These are phyloP conservation scores for Rafetus swinhoei DNA, from an alignment of 2,113 vertebrate genomes.

Conservation along the genomic window DNA sequence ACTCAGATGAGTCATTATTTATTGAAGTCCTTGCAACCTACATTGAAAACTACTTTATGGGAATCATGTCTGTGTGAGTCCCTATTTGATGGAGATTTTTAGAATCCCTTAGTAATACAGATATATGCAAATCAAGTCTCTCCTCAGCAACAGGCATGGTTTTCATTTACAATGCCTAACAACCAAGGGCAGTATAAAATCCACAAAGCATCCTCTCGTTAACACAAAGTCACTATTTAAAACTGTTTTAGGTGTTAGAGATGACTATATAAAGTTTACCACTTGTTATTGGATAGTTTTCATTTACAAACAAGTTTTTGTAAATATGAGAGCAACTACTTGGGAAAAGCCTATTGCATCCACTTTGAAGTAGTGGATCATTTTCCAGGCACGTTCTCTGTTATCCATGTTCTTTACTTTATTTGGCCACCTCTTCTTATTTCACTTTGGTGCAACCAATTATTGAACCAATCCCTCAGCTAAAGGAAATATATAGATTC, in stretches of 20 bases:
- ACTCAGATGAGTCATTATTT: background rate
- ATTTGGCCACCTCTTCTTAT: background rate
- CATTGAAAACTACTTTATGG: background rate
- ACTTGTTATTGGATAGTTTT: background rate
- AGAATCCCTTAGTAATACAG: background rate
- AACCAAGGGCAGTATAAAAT: background rate
- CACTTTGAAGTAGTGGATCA: background rate
- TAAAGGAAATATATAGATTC: background rate
- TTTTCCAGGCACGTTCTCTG: background rate
- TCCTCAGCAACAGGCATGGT: background rate
- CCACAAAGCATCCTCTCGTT: background rate
- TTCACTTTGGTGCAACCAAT: background rate
- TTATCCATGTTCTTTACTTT: background rate
- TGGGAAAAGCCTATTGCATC: background rate
- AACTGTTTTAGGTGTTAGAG: background rate
- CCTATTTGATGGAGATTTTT: background rate
- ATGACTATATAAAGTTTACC: background rate
- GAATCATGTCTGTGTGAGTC: accelerated
- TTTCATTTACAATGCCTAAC: background rate
- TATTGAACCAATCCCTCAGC: background rate
- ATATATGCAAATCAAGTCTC: background rate
- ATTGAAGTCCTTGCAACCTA: background rate
- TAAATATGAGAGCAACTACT: background rate
- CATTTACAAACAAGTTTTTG: background rate
- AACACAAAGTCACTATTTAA: background rate